Conservation (phyloP, 2,888 invertebrate species). For the Mongoloraphidia duomilia region DNA sequence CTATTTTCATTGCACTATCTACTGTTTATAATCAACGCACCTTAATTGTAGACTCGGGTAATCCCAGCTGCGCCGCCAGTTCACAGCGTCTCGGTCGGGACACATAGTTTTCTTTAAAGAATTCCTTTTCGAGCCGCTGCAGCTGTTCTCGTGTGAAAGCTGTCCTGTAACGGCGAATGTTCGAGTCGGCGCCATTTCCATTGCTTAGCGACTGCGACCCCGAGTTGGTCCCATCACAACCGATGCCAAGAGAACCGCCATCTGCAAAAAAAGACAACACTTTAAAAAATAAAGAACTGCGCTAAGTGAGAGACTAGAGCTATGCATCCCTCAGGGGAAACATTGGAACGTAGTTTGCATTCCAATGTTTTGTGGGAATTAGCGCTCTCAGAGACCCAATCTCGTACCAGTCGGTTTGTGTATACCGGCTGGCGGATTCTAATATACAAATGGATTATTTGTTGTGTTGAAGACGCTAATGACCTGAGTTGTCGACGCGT, state of each 20-base stretch:
- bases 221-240: slow-evolving; percentile 18
- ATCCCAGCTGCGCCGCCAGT: slow-evolving; percentile 77
- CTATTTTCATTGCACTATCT: too few relatives aligned
- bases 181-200: slow-evolving; percentile 37
- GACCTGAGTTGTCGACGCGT: too few relatives aligned
- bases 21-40: slow-evolving; percentile 33
- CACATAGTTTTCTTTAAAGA: slow-evolving; percentile 94
- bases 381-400: too few relatives aligned
- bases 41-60: slow-evolving; percentile 97
- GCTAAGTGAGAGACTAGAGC: neutral
- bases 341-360: too few relatives aligned
- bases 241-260: slow-evolving; percentile 13
- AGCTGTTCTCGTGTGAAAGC: slow-evolving; percentile 95
- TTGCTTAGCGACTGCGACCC: slow-evolving; percentile 12
- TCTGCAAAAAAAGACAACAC: slow-evolving; percentile 5
- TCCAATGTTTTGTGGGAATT: too few relatives aligned
- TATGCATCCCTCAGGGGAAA: too few relatives aligned
- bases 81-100: slow-evolving; percentile 90
- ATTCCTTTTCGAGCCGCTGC: slow-evolving; percentile 85
- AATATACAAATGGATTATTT: too few relatives aligned
- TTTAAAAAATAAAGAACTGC: neutral
- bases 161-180: slow-evolving; percentile 81
- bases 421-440: too few relatives aligned
- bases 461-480: too few relatives aligned
- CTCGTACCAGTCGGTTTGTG: too few relatives aligned